phyloP scores from a whole-genome alignment of 2,113 vertebrate genomes.

The Podarcis cretensis region DNA sequence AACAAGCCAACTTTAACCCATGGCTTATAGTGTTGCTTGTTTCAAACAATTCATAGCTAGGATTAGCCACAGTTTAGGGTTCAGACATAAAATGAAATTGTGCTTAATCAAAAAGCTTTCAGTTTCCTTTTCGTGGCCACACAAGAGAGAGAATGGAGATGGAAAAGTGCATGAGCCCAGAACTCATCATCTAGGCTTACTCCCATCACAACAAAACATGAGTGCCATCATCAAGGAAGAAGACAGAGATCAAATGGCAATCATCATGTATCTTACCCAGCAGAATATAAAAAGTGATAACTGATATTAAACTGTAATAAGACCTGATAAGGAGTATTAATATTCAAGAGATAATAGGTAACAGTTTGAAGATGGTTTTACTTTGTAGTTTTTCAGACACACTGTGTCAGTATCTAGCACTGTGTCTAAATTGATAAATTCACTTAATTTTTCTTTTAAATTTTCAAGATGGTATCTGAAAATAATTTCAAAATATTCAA shows the following conservation, averaged over 20 bases:
- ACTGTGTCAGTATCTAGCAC: background rate
- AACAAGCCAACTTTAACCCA: background rate
- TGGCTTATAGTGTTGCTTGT: background rate
- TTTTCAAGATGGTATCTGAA: background rate
- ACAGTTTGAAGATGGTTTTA: background rate
- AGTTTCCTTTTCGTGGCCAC: background rate
- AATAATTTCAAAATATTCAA: background rate
- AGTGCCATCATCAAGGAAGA: background rate
- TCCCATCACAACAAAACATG: no score
- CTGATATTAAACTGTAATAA: background rate
- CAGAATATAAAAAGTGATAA: background rate
- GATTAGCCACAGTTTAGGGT: background rate
- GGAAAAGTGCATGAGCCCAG: no score
- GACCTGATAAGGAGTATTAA: no score
- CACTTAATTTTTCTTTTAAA: background rate
- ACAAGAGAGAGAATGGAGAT: no score
- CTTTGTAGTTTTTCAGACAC: background rate
- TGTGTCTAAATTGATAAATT: background rate
- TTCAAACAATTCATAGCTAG: background rate
- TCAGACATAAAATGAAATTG: background rate
- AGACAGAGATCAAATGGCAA: background rate
- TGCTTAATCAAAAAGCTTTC: background rate
- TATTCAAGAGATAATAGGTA: background rate
- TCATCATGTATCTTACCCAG: background rate
- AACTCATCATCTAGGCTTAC: no score